These are phyloP conservation scores for Drosophila saltans DNA, from an alignment of 1,140 invertebrate species.

Conservation along the genomic window DNA sequence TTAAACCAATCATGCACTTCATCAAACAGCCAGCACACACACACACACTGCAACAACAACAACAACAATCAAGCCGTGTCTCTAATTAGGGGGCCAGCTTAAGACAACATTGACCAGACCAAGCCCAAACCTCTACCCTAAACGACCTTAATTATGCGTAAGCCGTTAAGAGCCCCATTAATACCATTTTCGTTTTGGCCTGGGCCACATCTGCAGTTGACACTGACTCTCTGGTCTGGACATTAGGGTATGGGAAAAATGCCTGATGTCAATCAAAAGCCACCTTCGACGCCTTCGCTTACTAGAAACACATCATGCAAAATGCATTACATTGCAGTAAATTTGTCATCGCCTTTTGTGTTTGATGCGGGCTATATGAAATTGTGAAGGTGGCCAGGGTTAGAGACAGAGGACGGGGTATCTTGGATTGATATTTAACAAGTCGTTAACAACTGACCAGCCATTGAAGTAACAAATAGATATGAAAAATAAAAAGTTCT, in stretches of 20 bases:
- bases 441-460: conserved; percentile 33
- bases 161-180: conserved; percentile 62
- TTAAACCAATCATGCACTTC: conserved; percentile 69
- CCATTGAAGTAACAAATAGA: neutral
- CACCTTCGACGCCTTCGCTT: conserved; percentile 15
- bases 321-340: conserved; percentile 49
- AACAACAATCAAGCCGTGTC: conserved; percentile 37
- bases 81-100: conserved; percentile 63
- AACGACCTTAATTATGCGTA: conserved; percentile 75
- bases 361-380: conserved; percentile 4
- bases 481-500: neutral
- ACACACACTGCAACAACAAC: conserved; percentile 13
- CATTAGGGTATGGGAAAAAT: neutral
- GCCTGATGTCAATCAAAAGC: conserved; percentile 49
- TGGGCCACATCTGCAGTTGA: conserved; percentile 18
- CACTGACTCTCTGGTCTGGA: neutral
- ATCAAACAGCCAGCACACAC: conserved; percentile 34
- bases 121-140: conserved; percentile 17
- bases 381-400: neutral
- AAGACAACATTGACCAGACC: conserved; percentile 63
- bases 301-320: conserved; percentile 38
- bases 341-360: conserved; percentile 38
- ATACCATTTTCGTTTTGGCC: conserved; percentile 63
- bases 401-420: neutral
- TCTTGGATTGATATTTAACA: conserved; percentile 25